Conservation (phyloP, 2,888 invertebrate species). For the Ectemnius cavifrons region DNA sequence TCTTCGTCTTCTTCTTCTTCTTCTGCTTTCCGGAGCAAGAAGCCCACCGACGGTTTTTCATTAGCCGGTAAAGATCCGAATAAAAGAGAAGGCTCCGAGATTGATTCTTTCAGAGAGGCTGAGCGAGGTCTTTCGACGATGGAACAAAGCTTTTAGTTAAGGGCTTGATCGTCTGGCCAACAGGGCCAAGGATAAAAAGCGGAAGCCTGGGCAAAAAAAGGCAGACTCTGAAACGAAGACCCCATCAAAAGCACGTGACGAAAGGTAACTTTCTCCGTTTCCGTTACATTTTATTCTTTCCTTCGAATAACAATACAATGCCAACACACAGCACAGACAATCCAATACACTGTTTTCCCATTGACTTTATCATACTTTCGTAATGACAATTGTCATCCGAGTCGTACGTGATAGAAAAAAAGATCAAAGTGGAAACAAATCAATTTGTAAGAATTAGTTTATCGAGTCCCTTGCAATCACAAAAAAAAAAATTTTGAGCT, state of each 20-base stretch:
- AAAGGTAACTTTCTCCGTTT: conserved; percentile 9
- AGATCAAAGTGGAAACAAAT: too few species aligned
- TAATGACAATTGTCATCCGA: too few species aligned
- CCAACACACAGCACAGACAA: too few species aligned
- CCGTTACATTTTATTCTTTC: background rate
- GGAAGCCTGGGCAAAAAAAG: conserved; percentile 12
- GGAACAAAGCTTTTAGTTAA: conserved; percentile 47
- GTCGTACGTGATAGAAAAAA: too few species aligned
- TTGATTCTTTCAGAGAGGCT: conserved; percentile 49
- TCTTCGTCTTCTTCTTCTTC: too few species aligned
- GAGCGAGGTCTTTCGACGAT: conserved; percentile 43
- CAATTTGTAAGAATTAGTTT: too few species aligned
- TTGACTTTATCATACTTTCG: too few species aligned
- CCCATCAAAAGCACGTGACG: conserved; percentile 20
- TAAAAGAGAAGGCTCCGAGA: conserved; percentile 29
- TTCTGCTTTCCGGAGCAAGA: background rate
- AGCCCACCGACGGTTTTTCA: conserved; percentile 46
- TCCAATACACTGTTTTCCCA: too few species aligned
- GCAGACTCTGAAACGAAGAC: conserved; percentile 21
- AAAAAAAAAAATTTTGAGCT: background rate
- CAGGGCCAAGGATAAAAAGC: conserved; percentile 36
- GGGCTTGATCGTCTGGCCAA: conserved; percentile 48
- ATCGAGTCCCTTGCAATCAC: background rate
- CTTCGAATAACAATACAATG: background rate
- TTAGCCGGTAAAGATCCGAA: conserved; percentile 44